Base-by-base conservation (phyloP, 2,888 invertebrate species). In the Drosophila nr. perissopoda region DNA sequence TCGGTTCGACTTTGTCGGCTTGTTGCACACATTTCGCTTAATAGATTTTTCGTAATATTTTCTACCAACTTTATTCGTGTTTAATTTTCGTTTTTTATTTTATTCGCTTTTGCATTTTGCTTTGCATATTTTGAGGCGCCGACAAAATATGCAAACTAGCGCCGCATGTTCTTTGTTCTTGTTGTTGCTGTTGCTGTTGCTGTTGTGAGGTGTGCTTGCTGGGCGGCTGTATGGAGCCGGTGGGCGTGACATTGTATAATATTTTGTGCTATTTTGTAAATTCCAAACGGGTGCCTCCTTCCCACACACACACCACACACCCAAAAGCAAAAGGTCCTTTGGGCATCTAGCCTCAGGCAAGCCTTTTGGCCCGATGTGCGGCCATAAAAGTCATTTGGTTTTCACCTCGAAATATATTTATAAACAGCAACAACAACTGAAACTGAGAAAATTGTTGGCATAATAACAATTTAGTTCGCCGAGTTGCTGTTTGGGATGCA, bases 211-310 rank as follows among this genome's bases (percentile, higher is more conserved):
- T 59, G 59, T 62, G 56, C 52, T 54, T 51, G 52, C 42, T 61
- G 34, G 57, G 68, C 53, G 54, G 66, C 62, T 49, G 38, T 54
- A 27, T 62, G 62, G 40, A 29, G 68, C 46, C 60, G n/a, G 31
- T 21, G 70, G 82, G 81, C 81, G 80, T 76, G 81, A 65, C 81
- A 38, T 36, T 74, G 66, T 76, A 71, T 83, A 64, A 81, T 79
- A 76, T 79, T 80, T 79, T 79, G 81, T 70, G 79, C 74, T 83
- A 82, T 81, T 82, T 83, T 83, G 81, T 83, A 71, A 69, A 76
- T 71, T 76, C 56, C 72, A 64, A 63, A 61, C 61, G 57, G 36
- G 36, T n/a, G 49, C n/a, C 48, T 38, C n/a, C 25, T 11, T 10
- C 49, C n/a, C 18, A 7, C 38, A 33, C 34, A 1, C 10, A 13